Evolutionary conservation across 2,888 invertebrate genomes (phyloP).

Genomic region (Patella pellucida): DNA sequence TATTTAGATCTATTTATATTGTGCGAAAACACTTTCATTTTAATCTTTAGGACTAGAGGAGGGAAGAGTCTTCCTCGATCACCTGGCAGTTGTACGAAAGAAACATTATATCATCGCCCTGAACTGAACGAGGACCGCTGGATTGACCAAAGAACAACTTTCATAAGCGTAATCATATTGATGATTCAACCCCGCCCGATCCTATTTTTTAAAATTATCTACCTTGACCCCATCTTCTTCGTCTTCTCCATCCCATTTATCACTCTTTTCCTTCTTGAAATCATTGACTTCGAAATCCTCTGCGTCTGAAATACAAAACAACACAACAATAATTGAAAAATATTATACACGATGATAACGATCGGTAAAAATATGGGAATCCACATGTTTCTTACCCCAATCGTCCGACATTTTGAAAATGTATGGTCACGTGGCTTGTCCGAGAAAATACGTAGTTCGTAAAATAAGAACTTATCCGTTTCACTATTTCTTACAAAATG

Average conservation of each 20-base stretch:
- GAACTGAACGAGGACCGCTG: too few species aligned
- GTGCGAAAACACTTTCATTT: too few species aligned
- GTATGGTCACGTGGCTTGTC: conserved; percentile 1
- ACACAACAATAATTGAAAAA: neutral
- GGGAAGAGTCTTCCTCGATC: too few species aligned
- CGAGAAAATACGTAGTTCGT: neutral
- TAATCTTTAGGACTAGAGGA: too few species aligned
- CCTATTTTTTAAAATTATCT: conserved; percentile 21
- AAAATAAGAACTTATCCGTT: neutral
- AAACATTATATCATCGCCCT: too few species aligned
- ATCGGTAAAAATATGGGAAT: conserved; percentile 17
- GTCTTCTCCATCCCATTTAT: conserved; percentile 71
- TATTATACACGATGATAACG: neutral
- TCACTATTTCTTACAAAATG: conserved; percentile 11
- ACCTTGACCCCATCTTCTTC: conserved; percentile 70
- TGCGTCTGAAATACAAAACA: conserved; percentile 55
- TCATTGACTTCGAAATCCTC: conserved; percentile 66
- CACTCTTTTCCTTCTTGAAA: conserved; percentile 39
- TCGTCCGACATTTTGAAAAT: conserved; percentile 39
- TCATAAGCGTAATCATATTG: neutral
- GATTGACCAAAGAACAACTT: neutral
- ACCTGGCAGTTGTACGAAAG: too few species aligned
- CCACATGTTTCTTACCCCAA: conserved; percentile 44
- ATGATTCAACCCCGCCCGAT: neutral
- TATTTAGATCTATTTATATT: too few species aligned